Conservation (phyloP, 2,888 invertebrate species). For the Syrista parreyssii region DNA sequence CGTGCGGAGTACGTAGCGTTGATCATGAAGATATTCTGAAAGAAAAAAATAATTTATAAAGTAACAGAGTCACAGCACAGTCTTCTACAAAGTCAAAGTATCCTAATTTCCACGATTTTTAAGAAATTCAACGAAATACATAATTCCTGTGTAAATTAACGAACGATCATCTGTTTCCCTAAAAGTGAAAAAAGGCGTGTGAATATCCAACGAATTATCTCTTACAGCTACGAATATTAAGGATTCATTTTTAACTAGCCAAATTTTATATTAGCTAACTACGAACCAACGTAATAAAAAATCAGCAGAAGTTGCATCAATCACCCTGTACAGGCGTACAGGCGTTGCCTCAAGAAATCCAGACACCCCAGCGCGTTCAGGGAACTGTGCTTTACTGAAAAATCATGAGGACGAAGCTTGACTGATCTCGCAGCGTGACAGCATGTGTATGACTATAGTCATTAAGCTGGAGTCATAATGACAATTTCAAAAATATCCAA, state of each 20-base stretch:
- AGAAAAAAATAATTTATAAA: conserved; percentile 34
- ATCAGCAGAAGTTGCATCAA: neutral
- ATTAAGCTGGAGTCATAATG: neutral
- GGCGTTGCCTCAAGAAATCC: neutral
- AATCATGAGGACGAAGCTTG: neutral
- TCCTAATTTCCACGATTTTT: neutral
- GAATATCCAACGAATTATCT: too few species aligned
- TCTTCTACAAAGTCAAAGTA: neutral
- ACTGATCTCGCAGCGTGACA: neutral
- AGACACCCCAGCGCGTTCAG: neutral
- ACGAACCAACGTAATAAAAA: too few species aligned
- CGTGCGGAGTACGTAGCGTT: conserved; percentile 65
- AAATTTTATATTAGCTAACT: too few species aligned
- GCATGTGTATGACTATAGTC: too few species aligned
- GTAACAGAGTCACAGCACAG: neutral
- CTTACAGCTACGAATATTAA: too few species aligned
- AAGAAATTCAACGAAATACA: neutral
- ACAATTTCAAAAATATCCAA: neutral
- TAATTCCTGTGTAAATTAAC: neutral
- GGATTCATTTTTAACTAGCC: too few species aligned
- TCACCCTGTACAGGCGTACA: neutral
- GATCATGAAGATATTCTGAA: conserved; percentile 70
- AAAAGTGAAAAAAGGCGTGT: too few species aligned
- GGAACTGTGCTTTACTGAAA: neutral
- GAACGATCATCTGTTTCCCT: neutral